Evolutionary conservation across 2,797 vertebrate genomes (phyloP), one percentile per base, ranked within the genome.

Genomic region (Synaphobranchus kaupii): DNA sequence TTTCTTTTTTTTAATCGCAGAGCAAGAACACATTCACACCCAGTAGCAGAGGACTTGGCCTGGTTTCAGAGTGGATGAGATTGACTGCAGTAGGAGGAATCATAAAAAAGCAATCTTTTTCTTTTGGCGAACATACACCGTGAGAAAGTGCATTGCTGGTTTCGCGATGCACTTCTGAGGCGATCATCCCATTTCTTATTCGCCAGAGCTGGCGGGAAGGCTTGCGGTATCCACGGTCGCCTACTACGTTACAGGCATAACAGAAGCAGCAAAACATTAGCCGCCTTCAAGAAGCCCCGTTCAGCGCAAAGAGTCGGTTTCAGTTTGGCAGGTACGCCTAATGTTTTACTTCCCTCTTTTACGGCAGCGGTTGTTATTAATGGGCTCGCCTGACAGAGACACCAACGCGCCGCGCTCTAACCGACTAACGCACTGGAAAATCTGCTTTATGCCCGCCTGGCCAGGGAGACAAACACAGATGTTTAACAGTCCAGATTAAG

Each of bases 401-500:
- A 71, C 48, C 47, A 25, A 82, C 31, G 54, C 10, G 44, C 31
- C 48, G 85, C 22, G 8, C 31, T 47, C 22, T 39, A 13, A 25
- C n/a, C 28, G 13, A 34, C 28, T 15, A 12, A 44, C 60, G n/a
- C 31, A 25, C 15, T 31, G 73, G 73, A 34, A 83, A 83, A 82
- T 34, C 76, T 22, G 25, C 60, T 71, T 78, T 85, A 3, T 20
- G 12, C 6, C 76, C 4, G 39, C 44, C 44, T 25, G 47, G 12
- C 7, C 5, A 50, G 44, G 6, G 47, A 25, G 76, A 80, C 47
- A 50, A 80, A 80, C 76, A 80, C 76, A 80, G 76, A 80, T 80
- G 76, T 80, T 80, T 80, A 48, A 20, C 84, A n/a, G 54, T 68
- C 31, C 20, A 85, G 87, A 82, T 88, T 83, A 88, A 85, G 84